Evolutionary conservation across 2,888 invertebrate species (phyloP).

Genomic region (Deilephila porcellus): DNA sequence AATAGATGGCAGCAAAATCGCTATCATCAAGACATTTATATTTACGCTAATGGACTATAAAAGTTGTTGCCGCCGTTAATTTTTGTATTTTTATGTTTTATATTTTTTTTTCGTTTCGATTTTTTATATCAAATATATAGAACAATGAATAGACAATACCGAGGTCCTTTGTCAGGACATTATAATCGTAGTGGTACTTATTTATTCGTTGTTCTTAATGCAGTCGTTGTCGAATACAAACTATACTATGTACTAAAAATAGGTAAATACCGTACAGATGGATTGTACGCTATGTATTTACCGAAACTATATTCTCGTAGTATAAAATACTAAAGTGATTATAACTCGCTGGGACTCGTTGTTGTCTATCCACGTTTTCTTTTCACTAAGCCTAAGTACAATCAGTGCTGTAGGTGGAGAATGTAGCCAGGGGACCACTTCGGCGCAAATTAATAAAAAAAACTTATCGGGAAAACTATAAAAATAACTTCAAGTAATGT

Average conservation of each 20-base stretch:
- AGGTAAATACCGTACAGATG: no score
- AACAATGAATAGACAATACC: neutral
- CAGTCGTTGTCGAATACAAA: no score
- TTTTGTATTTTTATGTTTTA: constrained; percentile 10
- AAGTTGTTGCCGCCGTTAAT: neutral
- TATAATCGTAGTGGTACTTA: neutral
- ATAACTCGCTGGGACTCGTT: no score
- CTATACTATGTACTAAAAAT: no score
- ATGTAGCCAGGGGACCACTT: neutral
- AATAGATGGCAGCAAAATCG: neutral
- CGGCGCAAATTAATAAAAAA: neutral
- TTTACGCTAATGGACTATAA: neutral
- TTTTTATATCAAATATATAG: neutral
- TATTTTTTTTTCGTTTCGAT: neutral
- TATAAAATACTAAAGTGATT: no score
- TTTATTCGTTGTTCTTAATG: neutral
- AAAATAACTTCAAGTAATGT: neutral
- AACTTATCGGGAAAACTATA: neutral
- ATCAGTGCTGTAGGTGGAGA: neutral
- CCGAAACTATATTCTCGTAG: no score
- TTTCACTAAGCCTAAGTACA: neutral
- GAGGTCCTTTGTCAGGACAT: neutral
- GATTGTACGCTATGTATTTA: no score
- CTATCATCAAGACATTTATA: neutral
- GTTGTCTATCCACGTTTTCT: no score